Conservation (phyloP, 2,113 vertebrate species). For the Leptodactylus fuscus region DNA sequence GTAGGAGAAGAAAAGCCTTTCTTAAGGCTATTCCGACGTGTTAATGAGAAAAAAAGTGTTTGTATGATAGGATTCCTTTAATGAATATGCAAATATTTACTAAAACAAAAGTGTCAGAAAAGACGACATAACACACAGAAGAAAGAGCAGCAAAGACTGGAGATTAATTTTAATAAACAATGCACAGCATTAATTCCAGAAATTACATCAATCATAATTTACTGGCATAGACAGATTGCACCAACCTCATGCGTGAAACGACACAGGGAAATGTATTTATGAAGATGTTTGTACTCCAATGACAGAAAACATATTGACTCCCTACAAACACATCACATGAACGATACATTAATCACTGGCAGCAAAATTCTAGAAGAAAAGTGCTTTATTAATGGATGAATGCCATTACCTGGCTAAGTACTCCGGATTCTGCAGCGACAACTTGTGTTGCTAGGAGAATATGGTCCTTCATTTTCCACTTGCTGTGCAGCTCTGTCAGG, state of each 20-base stretch:
- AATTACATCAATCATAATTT: neutral
- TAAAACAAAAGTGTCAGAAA: too few relatives aligned
- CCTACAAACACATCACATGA: neutral
- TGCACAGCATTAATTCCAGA: neutral
- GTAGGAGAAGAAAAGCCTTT: too few relatives aligned
- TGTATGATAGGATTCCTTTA: too few relatives aligned
- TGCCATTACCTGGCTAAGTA: neutral
- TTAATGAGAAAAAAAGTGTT: too few relatives aligned
- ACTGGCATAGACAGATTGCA: neutral
- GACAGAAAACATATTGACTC: neutral
- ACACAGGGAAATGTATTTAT: neutral
- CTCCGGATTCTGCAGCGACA: neutral
- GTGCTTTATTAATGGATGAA: neutral
- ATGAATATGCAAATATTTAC: too few relatives aligned
- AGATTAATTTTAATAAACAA: neutral
- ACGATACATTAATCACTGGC: neutral
- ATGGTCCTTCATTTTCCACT: neutral
- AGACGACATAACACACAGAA: too few relatives aligned
- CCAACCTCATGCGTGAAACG: neutral
- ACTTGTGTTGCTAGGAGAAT: constrained; percentile 39
- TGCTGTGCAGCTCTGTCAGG: constrained; percentile 17
- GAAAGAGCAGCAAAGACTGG: too few relatives aligned
- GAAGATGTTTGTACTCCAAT: neutral
- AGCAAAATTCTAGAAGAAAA: neutral
- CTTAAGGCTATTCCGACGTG: too few relatives aligned